Base-by-base conservation (phyloP, 2,888 invertebrate species). In the Ypsolopha scabrella region DNA sequence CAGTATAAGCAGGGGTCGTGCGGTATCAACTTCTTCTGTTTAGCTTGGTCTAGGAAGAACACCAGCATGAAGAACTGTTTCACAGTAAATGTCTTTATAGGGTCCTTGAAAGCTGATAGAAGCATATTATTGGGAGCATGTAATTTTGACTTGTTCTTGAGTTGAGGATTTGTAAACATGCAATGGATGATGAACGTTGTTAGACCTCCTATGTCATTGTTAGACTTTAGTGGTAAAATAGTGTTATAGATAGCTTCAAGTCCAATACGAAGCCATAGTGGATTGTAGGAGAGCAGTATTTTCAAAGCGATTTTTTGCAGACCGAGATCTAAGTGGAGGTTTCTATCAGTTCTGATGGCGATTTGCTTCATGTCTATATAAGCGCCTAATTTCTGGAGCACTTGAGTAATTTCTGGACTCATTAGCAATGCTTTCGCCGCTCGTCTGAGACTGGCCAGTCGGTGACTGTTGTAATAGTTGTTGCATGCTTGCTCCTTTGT, bases 1-100 rank as follows among this genome's bases (percentile, higher is more conserved):
- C 91, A 89, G 72, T 97, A 97, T 39, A 97, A 82, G 62, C 97
- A 97, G 0, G 97, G 97, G 80, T 97, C 94, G 64, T 96, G 95
- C 1, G 92, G 89, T 56, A 97, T 94, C 6, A 97, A 85, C 60
- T 92, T 92, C 41, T 88, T 88, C 50, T 87, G 87, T 71, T 97
- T 97, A 0, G 96, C 96, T 68, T 89, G 89, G 72, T 97, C 97
- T 58, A 97, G 82, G 67, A 97, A 96, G 64, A 92, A 93, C 6
- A 97, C 90, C 0, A 97, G 73, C 64, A 92, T 89, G 14, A 97
- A 88, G 66, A 95, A 94, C 69, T 95, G 96, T 65, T 94, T 94
- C 9, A 97, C 75, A 1, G 93, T 92, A 64, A 93, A 93, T 67
- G 93, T 93, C 60, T 94, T 94, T 36, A 94, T 90, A 9, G 90